Evolutionary conservation across 1,140 invertebrate species (phyloP).

Genomic region (Macrotrachela quadricornifera): DNA sequence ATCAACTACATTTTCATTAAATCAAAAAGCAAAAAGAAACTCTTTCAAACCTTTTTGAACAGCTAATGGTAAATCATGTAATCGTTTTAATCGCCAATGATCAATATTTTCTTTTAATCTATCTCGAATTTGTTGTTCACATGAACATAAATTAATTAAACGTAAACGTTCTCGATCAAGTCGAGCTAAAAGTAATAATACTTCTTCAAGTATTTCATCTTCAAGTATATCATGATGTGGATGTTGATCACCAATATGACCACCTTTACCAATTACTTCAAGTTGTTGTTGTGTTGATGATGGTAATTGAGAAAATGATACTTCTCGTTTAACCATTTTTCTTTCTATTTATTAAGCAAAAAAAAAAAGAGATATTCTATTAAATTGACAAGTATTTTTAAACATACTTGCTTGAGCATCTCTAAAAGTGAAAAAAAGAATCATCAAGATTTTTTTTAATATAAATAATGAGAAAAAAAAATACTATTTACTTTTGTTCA

Average conservation of each 20-base stretch:
- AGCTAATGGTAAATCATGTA: neutral
- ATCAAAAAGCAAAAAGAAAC: too few species aligned
- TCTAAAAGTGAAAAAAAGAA: too few species aligned
- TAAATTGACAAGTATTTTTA: too few species aligned
- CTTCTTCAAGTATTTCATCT: neutral
- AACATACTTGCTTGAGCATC: too few species aligned
- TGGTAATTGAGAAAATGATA: neutral
- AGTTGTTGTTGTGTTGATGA: too few species aligned
- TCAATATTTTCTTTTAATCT: neutral
- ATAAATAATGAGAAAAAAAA: too few species aligned
- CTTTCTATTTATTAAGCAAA: too few species aligned
- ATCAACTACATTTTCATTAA: too few species aligned
- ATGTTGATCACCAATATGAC: neutral
- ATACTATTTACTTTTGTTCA: neutral
- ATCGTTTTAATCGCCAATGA: neutral
- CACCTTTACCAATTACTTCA: neutral
- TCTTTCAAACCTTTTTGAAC: neutral
- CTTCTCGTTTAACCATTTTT: neutral
- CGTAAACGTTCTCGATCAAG: neutral
- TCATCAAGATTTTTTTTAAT: too few species aligned
- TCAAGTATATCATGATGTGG: neutral
- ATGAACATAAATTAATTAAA: neutral
- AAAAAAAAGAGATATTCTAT: too few species aligned
- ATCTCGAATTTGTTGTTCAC: too few species aligned
- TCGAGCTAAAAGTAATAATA: conserved; percentile 3